Evolutionary conservation across 2,113 vertebrate genomes (phyloP).

Genomic region (Accipiter cooperii): DNA sequence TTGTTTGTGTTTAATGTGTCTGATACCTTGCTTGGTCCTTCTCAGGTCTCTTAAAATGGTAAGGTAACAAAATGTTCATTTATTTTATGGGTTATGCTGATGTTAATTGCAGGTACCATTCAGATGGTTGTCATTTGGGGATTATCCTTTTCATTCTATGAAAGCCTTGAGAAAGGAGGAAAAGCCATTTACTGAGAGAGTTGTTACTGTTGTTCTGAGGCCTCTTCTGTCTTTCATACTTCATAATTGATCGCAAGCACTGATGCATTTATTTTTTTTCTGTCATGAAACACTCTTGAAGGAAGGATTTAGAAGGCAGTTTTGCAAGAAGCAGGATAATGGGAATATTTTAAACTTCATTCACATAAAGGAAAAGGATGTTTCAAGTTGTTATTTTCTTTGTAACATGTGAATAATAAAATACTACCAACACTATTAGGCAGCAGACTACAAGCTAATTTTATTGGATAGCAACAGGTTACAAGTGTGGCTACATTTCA

Average conservation of each 20-base stretch:
- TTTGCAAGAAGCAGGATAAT: neutral
- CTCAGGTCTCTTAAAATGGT: neutral
- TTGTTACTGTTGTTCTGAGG: neutral
- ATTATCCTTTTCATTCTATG: neutral
- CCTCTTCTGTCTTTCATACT: neutral
- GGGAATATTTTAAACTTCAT: neutral
- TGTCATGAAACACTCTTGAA: neutral
- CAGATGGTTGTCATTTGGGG: neutral
- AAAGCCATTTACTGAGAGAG: neutral
- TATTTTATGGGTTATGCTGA: neutral
- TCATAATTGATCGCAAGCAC: neutral
- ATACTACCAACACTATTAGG: neutral
- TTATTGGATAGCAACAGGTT: neutral
- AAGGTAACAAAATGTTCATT: neutral
- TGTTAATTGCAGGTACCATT: neutral
- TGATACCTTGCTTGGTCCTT: neutral
- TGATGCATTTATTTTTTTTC: no score
- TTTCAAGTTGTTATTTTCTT: neutral
- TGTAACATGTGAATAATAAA: neutral
- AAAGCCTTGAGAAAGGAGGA: neutral
- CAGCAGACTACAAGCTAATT: neutral
- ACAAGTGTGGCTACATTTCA: neutral
- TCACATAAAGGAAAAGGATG: neutral
- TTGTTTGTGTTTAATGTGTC: neutral
- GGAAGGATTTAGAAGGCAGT: neutral